Conservation (phyloP, 1,140 invertebrate species). For the Bombus polaris region DNA sequence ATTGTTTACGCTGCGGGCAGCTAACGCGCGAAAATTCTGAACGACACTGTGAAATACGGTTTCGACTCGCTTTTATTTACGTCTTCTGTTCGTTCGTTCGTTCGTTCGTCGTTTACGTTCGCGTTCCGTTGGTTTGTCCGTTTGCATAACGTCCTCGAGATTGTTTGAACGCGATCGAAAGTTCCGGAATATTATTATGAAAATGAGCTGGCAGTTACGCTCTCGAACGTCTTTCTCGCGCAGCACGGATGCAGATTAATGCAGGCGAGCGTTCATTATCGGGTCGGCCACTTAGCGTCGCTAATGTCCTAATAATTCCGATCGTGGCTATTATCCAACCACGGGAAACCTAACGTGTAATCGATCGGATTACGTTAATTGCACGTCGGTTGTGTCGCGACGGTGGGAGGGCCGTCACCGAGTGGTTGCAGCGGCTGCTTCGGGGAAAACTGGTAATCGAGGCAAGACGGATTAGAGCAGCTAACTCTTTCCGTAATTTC, state of each 20-base stretch:
- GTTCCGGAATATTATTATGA: background rate
- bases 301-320: slow-evolving; percentile 29
- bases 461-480: background rate
- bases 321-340: background rate
- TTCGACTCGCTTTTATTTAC: background rate
- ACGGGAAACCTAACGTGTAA: slow-evolving; percentile 17
- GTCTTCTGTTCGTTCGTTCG: too few species aligned
- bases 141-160: background rate
- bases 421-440: too few species aligned
- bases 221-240: background rate
- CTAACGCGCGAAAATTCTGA: too few species aligned
- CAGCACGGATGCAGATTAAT: background rate
- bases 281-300: slow-evolving; percentile 4
- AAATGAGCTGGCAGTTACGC: background rate
- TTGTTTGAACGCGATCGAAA: background rate
- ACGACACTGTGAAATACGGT: fast-evolving
- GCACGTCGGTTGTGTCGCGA: background rate
- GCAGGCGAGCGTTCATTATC: slow-evolving; percentile 15
- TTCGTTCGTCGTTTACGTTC: background rate
- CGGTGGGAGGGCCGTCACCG: background rate
- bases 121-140: background rate
- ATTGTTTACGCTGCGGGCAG: background rate
- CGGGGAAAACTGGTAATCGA: background rate
- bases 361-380: slow-evolving; percentile 44
- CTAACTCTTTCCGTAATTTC: slow-evolving; percentile 33